Evolutionary conservation across 2,888 invertebrate species (phyloP), one percentile per base, ranked within the genome.

Genomic region (Archaeoteleia sp.): DNA sequence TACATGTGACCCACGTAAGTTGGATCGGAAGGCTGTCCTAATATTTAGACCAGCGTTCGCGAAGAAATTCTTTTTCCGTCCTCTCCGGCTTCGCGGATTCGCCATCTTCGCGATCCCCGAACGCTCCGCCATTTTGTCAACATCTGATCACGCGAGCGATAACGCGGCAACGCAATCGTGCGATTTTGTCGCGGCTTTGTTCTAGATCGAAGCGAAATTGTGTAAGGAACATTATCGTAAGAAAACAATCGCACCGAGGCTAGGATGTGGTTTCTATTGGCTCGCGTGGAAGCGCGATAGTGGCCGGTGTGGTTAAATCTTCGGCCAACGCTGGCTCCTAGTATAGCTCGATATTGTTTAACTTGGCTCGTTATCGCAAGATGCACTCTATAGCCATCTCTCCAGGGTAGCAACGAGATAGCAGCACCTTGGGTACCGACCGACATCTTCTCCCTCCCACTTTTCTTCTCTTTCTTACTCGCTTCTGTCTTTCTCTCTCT

Each of bases 331-430:
- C 70, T 70, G 70, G 60, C 70, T 68, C 71, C 79, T 81, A 78
- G 77, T 82, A 80, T 78, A 81, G 81, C 82, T 82, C 82, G 82
- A 84, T 84, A 84, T 84, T 85, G 84, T 85, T 85, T 83, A 84
- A 85, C 82, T 84, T 84, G 80, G 79, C 80, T 79, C 82, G 83
- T 84, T 85, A 84, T 85, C 84, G 80, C 83, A 76, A 81, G 83
- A 84, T 83, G 83, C 84, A 82, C 82, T 83, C 82, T 82, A 80
- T 82, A 83, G 80, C 77, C 80, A 78, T 80, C 79, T 81, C 81
- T 81, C 80, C 70, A 78, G 79, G 78, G 79, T 76, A 77, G 73
- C 78, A 73, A 77, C 74, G 62, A 60, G 58, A 57, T 67, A 68
- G 58, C 68, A 71, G 72, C 67, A 78, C 79, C 79, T 79, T 79